Evolutionary conservation across 2,888 invertebrate genomes (phyloP).

Genomic region (Dioctria linearis): DNA sequence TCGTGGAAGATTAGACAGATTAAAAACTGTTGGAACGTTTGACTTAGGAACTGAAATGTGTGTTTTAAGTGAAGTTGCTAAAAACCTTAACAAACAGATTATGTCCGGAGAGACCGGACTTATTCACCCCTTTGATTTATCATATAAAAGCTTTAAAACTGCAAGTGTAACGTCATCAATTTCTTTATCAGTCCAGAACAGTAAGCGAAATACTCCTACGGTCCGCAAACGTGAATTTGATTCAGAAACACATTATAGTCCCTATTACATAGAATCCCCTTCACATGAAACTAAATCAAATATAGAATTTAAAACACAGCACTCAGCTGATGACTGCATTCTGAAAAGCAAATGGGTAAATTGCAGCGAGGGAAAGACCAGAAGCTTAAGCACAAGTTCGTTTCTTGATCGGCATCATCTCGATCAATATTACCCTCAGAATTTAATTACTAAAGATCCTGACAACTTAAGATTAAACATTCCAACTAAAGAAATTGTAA

Average conservation of each 20-base stretch:
- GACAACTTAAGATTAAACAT: not conserved
- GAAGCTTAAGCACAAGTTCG: constrained; percentile 59
- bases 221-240: constrained; percentile 50
- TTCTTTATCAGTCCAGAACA: constrained; percentile 24
- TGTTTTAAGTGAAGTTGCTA: constrained; percentile 58
- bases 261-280: not conserved
- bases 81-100: constrained; percentile 60
- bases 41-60: constrained; percentile 61
- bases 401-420: constrained; percentile 50
- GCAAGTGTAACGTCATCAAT: not conserved
- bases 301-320: constrained; percentile 56
- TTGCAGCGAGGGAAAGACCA: constrained; percentile 52
- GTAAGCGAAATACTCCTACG: constrained; percentile 55
- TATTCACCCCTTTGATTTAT: constrained; percentile 10
- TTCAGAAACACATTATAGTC: not conserved
- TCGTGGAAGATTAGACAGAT: constrained; percentile 60
- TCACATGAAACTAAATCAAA: constrained; percentile 31
- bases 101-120: constrained; percentile 55
- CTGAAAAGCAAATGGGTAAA: constrained; percentile 20
- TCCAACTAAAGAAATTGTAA: not conserved
- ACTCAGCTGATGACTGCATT: constrained; percentile 60
- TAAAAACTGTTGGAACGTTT: constrained; percentile 62
- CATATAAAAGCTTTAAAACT: not conserved
- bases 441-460: too few relatives aligned
- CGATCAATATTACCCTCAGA: not conserved